phyloP scores from a whole-genome alignment of 2,113 vertebrate species.

The Hyla sarda region DNA sequence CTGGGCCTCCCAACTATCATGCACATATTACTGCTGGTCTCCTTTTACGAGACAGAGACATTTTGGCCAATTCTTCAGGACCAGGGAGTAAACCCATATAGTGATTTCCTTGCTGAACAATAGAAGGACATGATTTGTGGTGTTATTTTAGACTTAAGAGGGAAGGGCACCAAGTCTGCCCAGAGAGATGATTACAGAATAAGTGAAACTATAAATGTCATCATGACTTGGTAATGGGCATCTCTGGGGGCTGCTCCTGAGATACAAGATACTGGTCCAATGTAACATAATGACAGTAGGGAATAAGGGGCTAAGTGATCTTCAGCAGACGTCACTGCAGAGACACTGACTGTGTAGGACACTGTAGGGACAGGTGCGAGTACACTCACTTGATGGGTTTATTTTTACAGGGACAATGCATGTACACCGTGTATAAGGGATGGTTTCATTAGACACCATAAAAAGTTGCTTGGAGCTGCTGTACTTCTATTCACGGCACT shows the following conservation, averaged over 20 bases:
- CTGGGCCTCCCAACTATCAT: too few species aligned
- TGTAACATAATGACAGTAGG: background rate
- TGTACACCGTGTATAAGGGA: too few species aligned
- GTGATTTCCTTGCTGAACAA: too few species aligned
- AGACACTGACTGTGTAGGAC: background rate
- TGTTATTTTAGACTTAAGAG: background rate
- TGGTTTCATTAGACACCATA: too few species aligned
- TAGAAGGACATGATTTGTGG: background rate
- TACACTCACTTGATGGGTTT: background rate
- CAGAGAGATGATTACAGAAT: background rate
- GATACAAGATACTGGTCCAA: background rate
- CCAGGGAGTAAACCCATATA: too few species aligned
- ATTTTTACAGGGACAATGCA: background rate
- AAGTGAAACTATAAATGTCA: background rate
- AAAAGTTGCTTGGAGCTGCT: too few species aligned
- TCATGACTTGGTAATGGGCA: background rate
- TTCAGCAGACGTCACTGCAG: too few species aligned
- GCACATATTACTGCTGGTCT: too few species aligned
- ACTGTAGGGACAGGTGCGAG: background rate
- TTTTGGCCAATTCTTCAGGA: too few species aligned
- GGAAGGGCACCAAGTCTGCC: background rate
- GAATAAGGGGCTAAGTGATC: background rate
- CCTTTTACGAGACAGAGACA: too few species aligned
- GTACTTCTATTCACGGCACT: background rate
- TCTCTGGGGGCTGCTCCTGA: background rate